A percentile compares a stretch with the other conserved stretches of the same genome.
phyloP scores from a whole-genome alignment of 2,797 vertebrate genomes.

The Stomatorhinus walkeri region DNA sequence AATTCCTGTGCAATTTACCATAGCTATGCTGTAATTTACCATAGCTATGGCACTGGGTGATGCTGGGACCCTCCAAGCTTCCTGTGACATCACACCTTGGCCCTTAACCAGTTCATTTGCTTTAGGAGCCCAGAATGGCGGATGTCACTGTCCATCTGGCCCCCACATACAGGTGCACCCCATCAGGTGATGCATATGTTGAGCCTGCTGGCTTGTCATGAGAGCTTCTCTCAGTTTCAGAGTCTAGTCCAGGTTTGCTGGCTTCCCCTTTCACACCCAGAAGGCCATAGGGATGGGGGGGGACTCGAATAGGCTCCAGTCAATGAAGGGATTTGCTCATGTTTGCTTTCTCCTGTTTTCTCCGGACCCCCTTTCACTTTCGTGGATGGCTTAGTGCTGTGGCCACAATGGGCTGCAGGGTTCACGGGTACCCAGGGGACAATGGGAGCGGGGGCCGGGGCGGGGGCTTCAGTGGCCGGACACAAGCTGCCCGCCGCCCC shows the following conservation, averaged over 20 bases:
- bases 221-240: background rate
- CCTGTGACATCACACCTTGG: background rate
- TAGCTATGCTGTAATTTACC: background rate
- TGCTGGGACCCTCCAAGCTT: background rate
- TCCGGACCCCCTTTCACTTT: conserved; percentile 11
- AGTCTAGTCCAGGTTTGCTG: conserved; percentile 8
- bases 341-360: conserved; percentile 25
- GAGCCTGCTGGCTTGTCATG: background rate
- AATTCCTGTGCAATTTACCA: background rate
- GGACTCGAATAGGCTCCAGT: conserved; percentile 10
- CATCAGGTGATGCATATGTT: background rate
- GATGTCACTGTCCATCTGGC: background rate
- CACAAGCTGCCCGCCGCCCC: conserved; percentile 42
- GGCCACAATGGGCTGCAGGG: conserved; percentile 48
- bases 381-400: conserved; percentile 15
- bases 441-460: conserved; percentile 36
- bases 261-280: background rate
- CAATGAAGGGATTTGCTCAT: conserved; percentile 32
- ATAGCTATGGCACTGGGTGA: background rate
- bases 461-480: conserved; percentile 34
- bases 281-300: background rate
- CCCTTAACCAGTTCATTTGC: background rate
- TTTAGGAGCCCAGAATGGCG: background rate
- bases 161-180: background rate
- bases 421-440: conserved; percentile 48